Base-by-base conservation (phyloP, 2,888 invertebrate genomes). In the Melangyna quadrimaculata region DNA sequence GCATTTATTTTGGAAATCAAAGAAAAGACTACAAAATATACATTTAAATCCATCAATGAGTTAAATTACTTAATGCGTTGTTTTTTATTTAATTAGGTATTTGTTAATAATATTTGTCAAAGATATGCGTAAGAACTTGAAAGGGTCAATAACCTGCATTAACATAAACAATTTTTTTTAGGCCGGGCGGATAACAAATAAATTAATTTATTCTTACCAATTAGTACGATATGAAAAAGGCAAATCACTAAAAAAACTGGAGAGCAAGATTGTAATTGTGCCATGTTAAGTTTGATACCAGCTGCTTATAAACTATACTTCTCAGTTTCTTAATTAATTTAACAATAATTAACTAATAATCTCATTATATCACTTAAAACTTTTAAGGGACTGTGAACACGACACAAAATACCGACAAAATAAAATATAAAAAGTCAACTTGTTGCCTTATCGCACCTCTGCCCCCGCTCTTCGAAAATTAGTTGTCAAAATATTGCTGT, bases 91-190 rank as follows among this genome's bases (percentile, higher is more conserved):
- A 19, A 45, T 45, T 45, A n/a, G n/a, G n/a, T n/a, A 27, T 6
- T 61, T 24, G 6, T 37, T 17, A 2, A 29, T 9, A 1, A 43
- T n/a, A n/a, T 24, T 27, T 65, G 45, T 29, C 19, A 32, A 65
- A 29, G 2, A 45, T 35, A n/a, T 12, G 9, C 5, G 9, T n/a
- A 51, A 51, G 10, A 35, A 8, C 51, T n/a, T 35, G n/a, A 24
- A 5, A 14, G 24, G 67, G 35, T 67, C 67, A 67, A 51, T 51
- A 67, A 67, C 67, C 67, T 51, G 5, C 10, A 51, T 67, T 67
- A 67, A 51, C 35, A 67, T 67, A 67, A 67, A 67, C 24, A 65
- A 65, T 65, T 8, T 22, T 24, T 9, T 48, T 48, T 35, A 48
- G 32, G 10, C 65, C 67, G 67, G 65, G 32, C 65, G 65, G 67